Evolutionary conservation across 2,113 vertebrate genomes (phyloP).

Genomic region (Alethe diademata): DNA sequence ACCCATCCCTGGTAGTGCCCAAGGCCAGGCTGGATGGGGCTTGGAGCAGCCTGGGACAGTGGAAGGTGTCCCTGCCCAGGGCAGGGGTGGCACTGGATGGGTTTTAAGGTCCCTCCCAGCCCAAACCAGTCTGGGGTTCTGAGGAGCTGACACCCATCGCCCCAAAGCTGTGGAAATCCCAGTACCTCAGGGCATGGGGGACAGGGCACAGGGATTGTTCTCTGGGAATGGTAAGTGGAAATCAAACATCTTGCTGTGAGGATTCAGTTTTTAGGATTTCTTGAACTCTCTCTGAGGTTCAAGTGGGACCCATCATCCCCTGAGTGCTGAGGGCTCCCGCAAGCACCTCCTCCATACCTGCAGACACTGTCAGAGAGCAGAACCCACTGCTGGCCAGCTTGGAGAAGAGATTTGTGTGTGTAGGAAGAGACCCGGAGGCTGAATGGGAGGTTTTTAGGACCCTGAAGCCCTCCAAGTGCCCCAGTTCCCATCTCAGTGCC

Average conservation of each 20-base stretch:
- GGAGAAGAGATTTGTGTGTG: fast-evolving
- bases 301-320: too few relatives aligned
- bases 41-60: not conserved
- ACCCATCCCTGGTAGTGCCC: not conserved
- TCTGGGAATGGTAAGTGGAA: not conserved
- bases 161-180: not conserved
- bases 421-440: not conserved
- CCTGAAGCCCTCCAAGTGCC: not conserved
- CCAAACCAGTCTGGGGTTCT: not conserved
- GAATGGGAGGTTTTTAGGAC: not conserved
- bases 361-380: not conserved
- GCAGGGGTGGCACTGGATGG: not conserved
- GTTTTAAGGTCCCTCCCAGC: not conserved
- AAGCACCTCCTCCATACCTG: not conserved
- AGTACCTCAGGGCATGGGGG: not conserved
- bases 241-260: not conserved
- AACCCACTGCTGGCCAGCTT: not conserved
- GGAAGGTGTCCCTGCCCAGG: not conserved
- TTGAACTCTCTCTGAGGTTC: not conserved
- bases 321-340: not conserved
- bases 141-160: not conserved
- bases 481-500: not conserved
- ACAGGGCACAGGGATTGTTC: fast-evolving
- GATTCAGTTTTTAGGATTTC: not conserved
- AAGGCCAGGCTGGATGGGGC: not conserved